These are phyloP conservation scores for Hypotaenidia philippensis DNA, from an alignment of 2,797 vertebrate genomes.

Conservation along the genomic window DNA sequence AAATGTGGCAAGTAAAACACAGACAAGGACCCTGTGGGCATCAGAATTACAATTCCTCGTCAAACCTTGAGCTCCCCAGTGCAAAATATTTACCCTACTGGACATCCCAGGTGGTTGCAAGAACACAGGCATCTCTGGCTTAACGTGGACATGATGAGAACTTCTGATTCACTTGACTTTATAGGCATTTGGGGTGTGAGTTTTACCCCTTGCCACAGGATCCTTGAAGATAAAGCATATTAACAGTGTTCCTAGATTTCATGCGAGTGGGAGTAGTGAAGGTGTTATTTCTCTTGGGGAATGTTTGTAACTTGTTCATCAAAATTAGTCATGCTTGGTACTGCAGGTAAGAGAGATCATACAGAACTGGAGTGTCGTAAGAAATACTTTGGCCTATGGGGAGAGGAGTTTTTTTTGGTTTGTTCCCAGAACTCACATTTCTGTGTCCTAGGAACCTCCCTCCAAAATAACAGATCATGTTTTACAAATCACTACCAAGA, in stretches of 20 bases:
- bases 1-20: neutral
- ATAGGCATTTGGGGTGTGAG: neutral
- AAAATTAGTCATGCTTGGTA: neutral
- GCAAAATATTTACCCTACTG: neutral
- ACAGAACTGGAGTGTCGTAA: neutral
- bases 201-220: neutral
- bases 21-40: neutral
- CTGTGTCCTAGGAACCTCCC: neutral
- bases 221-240: neutral
- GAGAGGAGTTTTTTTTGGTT: neutral
- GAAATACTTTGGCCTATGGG: neutral
- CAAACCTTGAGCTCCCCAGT: neutral
- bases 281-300: constrained; percentile 7
- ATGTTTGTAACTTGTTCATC: neutral
- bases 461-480: neutral
- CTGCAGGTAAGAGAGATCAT: neutral
- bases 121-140: neutral
- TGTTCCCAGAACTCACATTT: neutral
- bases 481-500: neutral
- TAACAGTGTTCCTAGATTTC: neutral
- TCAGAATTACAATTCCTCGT: neutral
- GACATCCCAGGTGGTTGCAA: neutral
- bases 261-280: neutral
- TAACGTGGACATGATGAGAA: neutral
- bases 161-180: neutral